Evolutionary conservation across 2,888 invertebrate genomes (phyloP).

Genomic region (Mimachlamys varia): DNA sequence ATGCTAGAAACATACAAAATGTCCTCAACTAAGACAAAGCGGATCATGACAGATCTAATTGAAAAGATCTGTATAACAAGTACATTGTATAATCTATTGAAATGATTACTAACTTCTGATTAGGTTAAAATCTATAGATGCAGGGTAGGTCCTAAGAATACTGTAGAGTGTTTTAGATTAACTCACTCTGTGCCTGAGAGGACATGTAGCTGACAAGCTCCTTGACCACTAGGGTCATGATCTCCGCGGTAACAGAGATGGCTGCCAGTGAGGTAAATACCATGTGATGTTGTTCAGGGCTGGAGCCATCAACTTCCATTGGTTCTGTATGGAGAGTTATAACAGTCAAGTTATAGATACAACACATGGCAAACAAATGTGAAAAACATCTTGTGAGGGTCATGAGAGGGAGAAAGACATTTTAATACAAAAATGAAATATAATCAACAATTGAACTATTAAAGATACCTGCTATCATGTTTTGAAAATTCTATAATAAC

Average conservation of each 20-base stretch:
- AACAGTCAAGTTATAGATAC: too few relatives aligned
- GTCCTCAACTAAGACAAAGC: too few relatives aligned
- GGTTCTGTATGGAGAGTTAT: conserved; percentile 39
- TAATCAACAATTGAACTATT: too few relatives aligned
- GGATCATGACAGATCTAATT: neutral
- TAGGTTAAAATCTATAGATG: too few relatives aligned
- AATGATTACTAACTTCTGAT: too few relatives aligned
- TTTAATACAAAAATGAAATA: neutral
- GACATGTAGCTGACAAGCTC: conserved; percentile 18
- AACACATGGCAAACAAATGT: neutral
- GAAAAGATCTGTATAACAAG: neutral
- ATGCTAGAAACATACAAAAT: too few relatives aligned
- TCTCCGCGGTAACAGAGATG: conserved; percentile 43
- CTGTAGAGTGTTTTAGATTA: neutral
- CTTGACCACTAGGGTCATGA: neutral
- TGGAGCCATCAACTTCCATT: conserved; percentile 46
- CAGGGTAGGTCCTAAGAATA: neutral
- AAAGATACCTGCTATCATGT: too few relatives aligned
- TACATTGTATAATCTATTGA: too few relatives aligned
- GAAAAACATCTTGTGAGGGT: neutral
- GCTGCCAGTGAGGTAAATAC: conserved; percentile 51
- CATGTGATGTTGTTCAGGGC: neutral
- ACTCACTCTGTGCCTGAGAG: conserved; percentile 3
- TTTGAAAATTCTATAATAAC: too few relatives aligned
- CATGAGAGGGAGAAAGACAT: neutral